phyloP scores from a whole-genome alignment of 2,113 vertebrate species.

The Sinocyclocheilus anshuiensis region DNA sequence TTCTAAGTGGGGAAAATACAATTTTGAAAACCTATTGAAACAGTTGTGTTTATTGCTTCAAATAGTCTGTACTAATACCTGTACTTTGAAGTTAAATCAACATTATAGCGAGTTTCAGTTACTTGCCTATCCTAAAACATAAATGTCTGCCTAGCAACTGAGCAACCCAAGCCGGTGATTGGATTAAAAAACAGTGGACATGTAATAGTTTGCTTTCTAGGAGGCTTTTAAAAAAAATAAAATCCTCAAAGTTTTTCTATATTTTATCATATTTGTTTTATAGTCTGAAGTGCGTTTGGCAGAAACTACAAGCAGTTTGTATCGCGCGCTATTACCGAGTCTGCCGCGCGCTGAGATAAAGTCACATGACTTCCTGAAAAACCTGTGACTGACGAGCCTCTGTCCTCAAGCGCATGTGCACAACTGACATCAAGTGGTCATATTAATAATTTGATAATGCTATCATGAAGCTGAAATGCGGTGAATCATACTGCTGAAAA shows the following conservation, averaged over 20 bases:
- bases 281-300: not conserved
- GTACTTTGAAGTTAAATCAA: not conserved
- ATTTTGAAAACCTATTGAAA: not conserved
- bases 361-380: slow-evolving; percentile 18
- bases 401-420: not conserved
- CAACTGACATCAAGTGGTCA: not conserved
- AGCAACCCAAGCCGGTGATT: not conserved
- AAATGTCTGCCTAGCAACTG: slow-evolving; percentile 17
- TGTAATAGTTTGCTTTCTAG: not conserved
- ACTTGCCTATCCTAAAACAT: not conserved
- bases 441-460: not conserved
- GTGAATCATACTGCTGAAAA: not conserved
- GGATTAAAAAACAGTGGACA: not conserved
- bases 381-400: not conserved
- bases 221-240: not conserved
- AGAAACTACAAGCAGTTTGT: not conserved
- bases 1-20: not conserved
- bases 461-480: not conserved
- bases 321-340: not conserved
- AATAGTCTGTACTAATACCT: not conserved
- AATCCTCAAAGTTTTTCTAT: not conserved
- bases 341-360: not conserved
- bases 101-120: not conserved
- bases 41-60: slow-evolving; percentile 11
- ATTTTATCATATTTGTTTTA: not conserved